Evolutionary conservation across 2,888 invertebrate genomes (phyloP).

Genomic region (Scrobipalpa atriplicella): DNA sequence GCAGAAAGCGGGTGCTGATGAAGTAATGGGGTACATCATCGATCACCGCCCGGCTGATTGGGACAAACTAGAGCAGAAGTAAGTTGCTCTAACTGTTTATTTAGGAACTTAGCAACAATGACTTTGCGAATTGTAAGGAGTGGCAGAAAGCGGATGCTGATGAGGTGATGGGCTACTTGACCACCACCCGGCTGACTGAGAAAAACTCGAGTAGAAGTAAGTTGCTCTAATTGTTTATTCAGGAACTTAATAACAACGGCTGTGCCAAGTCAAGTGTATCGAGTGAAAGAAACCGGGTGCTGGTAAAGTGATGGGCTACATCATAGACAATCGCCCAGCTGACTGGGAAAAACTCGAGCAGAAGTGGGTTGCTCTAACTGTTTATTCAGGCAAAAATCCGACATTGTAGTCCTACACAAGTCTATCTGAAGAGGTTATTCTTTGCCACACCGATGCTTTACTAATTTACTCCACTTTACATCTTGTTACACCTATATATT

Average conservation of each 20-base stretch:
- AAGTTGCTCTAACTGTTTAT: constrained; percentile 44
- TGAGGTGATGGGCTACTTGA: constrained; percentile 84
- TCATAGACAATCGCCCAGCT: no score
- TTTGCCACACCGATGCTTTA: background rate
- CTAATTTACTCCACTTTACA: background rate
- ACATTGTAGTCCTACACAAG: no score
- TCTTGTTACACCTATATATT: background rate
- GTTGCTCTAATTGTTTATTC: constrained; percentile 32
- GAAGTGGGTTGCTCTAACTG: no score
- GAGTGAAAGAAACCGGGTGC: constrained; percentile 85
- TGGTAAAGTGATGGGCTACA: constrained; percentile 38
- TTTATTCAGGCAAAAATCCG: no score
- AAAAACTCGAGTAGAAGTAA: constrained; percentile 81
- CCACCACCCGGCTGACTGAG: constrained; percentile 82
- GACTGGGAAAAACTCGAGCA: no score
- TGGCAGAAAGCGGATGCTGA: constrained; percentile 85
- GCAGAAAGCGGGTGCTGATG: constrained; percentile 85
- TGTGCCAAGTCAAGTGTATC: constrained; percentile 84
- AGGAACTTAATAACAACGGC: no score
- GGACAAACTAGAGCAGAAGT: constrained; percentile 82
- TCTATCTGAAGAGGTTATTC: no score
- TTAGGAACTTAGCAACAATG: no score
- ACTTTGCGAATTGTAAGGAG: constrained; percentile 86
- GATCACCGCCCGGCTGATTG: constrained; percentile 83
- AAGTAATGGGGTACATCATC: constrained; percentile 84